Percentiles rank a stretch among this genome's conserved stretches.
Evolutionary conservation across 2,888 invertebrate genomes (phyloP).

Genomic region (Darwinula stevensoni): DNA sequence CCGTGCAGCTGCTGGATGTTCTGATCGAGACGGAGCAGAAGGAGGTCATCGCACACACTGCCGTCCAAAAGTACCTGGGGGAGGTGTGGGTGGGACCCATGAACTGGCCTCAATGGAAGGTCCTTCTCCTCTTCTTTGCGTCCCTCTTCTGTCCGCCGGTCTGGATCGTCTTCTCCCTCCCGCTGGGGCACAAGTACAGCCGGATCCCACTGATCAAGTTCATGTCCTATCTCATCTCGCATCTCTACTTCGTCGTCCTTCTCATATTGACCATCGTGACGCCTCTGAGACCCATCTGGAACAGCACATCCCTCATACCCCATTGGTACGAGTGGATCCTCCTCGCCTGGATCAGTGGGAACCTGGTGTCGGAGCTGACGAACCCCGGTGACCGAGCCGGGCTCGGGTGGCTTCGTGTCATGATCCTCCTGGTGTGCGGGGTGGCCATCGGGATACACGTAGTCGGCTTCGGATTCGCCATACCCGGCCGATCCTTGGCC

Average conservation of each 20-base stretch:
- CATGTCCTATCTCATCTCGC: conserved; percentile 95
- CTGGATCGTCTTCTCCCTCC: conserved; percentile 83
- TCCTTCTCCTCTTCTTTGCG: conserved; percentile 64
- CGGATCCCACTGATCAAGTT: conserved; percentile 98
- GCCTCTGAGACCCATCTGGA: conserved; percentile 6
- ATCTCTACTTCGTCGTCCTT: conserved; percentile 83
- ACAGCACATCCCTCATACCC: conserved; percentile 30
- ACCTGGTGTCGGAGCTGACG: conserved; percentile 79
- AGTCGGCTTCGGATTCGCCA: conserved; percentile 34
- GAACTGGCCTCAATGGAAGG: conserved; percentile 86
- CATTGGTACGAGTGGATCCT: conserved; percentile 91
- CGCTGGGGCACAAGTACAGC: conserved; percentile 77
- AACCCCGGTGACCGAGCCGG: conserved; percentile 94
- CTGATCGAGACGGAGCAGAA: conserved; percentile 97
- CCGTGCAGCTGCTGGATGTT: conserved; percentile 80
- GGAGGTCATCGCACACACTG: conserved; percentile 81
- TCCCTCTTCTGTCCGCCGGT: conserved; percentile 83
- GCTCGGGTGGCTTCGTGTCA: conserved; percentile 41
- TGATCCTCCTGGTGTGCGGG: conserved; percentile 36
- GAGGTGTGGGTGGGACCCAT: conserved; percentile 95
- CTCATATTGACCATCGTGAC: conserved; percentile 36
- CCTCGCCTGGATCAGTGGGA: conserved; percentile 74
- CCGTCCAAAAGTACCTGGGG: conserved; percentile 84
- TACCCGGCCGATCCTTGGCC: conserved; percentile 39
- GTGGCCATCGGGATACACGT: conserved; percentile 71